phyloP scores from a whole-genome alignment of 2,797 vertebrate genomes.

The Phrynocephalus forsythii region DNA sequence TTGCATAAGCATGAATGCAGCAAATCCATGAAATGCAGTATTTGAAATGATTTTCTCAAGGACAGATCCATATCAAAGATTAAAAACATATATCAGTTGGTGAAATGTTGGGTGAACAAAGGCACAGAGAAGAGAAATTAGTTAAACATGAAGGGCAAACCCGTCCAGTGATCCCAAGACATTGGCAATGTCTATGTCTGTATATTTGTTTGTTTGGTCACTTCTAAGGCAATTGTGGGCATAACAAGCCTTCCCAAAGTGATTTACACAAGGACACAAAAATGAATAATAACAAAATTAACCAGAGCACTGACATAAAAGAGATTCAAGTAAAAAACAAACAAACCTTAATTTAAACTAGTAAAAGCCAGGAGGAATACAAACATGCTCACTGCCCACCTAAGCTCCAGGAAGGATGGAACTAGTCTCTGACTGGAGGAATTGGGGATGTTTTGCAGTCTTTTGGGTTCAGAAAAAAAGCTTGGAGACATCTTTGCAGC shows the following conservation, averaged over 20 bases:
- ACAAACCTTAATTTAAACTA: not conserved
- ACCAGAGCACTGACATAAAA: not conserved
- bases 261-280: not conserved
- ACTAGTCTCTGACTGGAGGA: not conserved
- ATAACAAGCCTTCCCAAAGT: not conserved
- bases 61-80: constrained; percentile 28
- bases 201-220: not conserved
- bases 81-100: not conserved
- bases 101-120: not conserved
- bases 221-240: not conserved
- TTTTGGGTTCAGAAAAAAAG: not conserved
- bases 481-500: no score
- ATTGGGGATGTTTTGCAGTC: not conserved
- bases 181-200: not conserved
- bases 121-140: not conserved
- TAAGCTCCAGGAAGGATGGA: not conserved
- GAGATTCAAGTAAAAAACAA: not conserved
- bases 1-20: constrained; percentile 21
- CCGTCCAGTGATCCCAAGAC: not conserved
- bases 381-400: not conserved
- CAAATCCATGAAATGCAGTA: constrained; percentile 36
- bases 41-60: constrained; percentile 49
- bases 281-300: not conserved
- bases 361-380: not conserved
- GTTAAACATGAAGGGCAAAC: not conserved